Base-by-base conservation (phyloP, 2,888 invertebrate species). In the Drosophila mettleri region DNA sequence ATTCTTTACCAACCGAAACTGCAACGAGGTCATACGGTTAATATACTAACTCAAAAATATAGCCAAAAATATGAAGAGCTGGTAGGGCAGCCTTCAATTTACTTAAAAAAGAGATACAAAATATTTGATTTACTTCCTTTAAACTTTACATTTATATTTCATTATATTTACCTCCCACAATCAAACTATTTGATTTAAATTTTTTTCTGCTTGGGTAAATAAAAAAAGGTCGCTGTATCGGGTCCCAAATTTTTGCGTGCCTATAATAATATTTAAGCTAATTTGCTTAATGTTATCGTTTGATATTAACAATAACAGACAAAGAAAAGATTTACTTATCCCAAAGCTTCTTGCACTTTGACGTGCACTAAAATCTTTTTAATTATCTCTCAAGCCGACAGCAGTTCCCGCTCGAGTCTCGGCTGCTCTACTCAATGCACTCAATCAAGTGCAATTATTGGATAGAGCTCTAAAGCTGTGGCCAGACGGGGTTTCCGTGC, bases 391-490 rank as follows among this genome's bases (percentile, higher is more conserved):
- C 33, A 34, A 34, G 27, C 20, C 33, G 39, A 12, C 41, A 61
- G 58, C 43, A 39, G 5, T 46, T 54, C 54, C 49, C 48, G 29
- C 18, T 45, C 20, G 22, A 43, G 22, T 49, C 59, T 31, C 49
- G 34, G 20, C 57, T 16, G 16, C 34, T 24, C 39, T 52, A 33
- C 41, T 54, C 58, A 57, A 53, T 60, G 62, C 74, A 60, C 74
- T 67, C 81, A 72, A 78, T 80, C 81, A 72, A 75, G 58, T 67
- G 79, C 81, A 78, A 68, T 78, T 75, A 81, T 61, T 62, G 52
- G 27, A 43, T 14, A 41, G 51, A 52, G 54, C n/a, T n/a, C 33
- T 27, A 31, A 29, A 31, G 14, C 54, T 34, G 33, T 39, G 61
- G 7, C 31, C 54, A 20, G 20, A 29, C 72, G 45, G 54, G 67